Evolutionary conservation across 2,888 invertebrate genomes (phyloP), one percentile per base, ranked within the genome.

Genomic region (Lithophane ornitopus): DNA sequence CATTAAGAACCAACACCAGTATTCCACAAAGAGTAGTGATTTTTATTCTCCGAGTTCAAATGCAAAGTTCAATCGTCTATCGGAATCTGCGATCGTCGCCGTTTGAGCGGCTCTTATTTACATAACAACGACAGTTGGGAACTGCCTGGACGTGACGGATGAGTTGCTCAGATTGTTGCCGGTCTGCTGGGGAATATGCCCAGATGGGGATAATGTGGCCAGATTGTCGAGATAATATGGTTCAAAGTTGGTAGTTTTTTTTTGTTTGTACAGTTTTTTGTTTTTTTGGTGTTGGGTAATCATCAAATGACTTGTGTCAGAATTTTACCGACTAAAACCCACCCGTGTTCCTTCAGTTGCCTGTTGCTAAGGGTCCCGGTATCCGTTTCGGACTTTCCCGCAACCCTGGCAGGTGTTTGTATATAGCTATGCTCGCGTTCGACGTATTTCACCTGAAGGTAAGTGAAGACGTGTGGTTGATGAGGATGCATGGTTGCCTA

Each of bases 121-220:
- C 86, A 86, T 86, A 81, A 87, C 87, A 86, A 86, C 70, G 82
- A 70, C 73, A 63, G 77, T 70, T 85, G 70, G 61, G 61, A 71
- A 71, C 68, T 74, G 82, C 46, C 62, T 52, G 76, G 11, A 81
- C 82, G 82, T 85, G 82, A 85, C 77, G 59, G 56, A 77, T 81
- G 82, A 69, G 59, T 39, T 52, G 41, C 70, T 46, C 44, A 76
- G 82, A 81, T 58, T 74, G 65, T 62, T 34, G 67, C 66, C 61
- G 26, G 67, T 67, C 72, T 59, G 34, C 41, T 14, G 11, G 41
- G 28, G n/a, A n/a, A 74, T 56, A 22, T 56, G 11, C 4, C 49
- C 41, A 26, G 73, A 49, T 80, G 79, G 58, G 69, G 69, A 34
- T 41, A 76, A 78, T 78, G 68, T 68, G 11, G 12, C 11, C 19